Evolutionary conservation across 2,888 invertebrate species (phyloP), one percentile per base, ranked within the genome.

Genomic region (Coleophora flavipennella): DNA sequence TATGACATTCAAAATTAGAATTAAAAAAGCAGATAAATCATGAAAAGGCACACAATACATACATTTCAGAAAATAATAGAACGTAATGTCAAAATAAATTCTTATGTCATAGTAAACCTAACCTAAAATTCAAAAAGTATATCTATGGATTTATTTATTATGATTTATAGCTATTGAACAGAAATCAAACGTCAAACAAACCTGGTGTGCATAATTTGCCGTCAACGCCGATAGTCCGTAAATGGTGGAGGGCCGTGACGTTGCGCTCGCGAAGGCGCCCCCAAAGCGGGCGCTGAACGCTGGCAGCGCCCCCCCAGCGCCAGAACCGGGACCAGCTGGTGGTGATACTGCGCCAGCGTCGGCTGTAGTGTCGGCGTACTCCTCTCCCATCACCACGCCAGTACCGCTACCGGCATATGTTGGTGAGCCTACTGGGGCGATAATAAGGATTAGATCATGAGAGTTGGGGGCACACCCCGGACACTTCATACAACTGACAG

Each of bases 281-380:
- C 81, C 79, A 66, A 87, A 88, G 44, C 87, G 83, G 53, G 85
- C 80, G 55, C 83, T 83, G 68, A 88, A 88, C 13, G 86, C 83
- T 1, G 88, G 88, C 55, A 87, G 66, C 25, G 81, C 67, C 49
- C 86, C 83, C 33, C 75, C 75, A 28, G 57, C 59, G 28, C 59
- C 63, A 25, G 56, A 64, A 27, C 52, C 59, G 28, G 44, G 54
- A 31, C 55, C 59, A 43, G 51, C 52, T 36, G 53, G 53, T 38
- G 46, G 58, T 41, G 55, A 59, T 28, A 44, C 52, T 36, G 42
- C 40, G 49, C 86, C 83, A 33, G 73, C 75, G 32, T 56, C 59
- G 28, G 53, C 59, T 31, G 45, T 55, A 55, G 43, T 44, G 39
- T 48, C 48, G 31, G 49, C 49, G 73, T 64, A 68, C 50, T 66